Percentiles rank a stretch among this genome's conserved stretches.
Conservation (phyloP, 1,140 invertebrate genomes). For the Hestina assimilis region DNA sequence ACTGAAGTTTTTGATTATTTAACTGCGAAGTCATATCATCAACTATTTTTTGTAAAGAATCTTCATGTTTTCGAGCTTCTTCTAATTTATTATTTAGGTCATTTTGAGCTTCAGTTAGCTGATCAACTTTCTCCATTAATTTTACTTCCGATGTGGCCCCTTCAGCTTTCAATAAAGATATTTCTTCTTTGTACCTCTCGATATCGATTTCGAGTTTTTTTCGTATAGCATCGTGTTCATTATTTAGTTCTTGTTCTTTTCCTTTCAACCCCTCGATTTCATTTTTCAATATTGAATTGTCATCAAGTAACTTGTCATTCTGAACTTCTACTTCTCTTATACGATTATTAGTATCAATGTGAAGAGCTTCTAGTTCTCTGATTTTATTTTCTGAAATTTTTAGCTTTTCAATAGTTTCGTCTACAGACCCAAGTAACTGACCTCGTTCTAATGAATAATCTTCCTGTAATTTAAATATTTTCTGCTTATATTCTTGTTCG, state of each 20-base stretch:
- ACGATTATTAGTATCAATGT: constrained; percentile 39
- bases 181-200: constrained; percentile 66
- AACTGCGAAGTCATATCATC: constrained; percentile 64
- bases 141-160: constrained; percentile 71
- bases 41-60: constrained; percentile 68
- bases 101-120: constrained; percentile 72
- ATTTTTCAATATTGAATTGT: constrained; percentile 68
- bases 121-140: constrained; percentile 74
- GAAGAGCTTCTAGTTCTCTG: constrained; percentile 53
- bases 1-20: constrained; percentile 53
- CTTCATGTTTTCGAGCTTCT: constrained; percentile 70
- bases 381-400: constrained; percentile 56
- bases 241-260: constrained; percentile 63
- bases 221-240: constrained; percentile 51
- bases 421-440: constrained; percentile 50
- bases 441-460: constrained; percentile 56
- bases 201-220: constrained; percentile 68
- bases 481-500: constrained; percentile 76
- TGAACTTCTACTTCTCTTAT: constrained; percentile 50
- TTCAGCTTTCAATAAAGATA: constrained; percentile 63
- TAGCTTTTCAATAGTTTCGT: constrained; percentile 55
- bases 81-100: constrained; percentile 75
- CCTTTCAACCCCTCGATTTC: constrained; percentile 65
- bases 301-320: constrained; percentile 59
- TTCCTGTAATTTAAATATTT: constrained; percentile 68